Evolutionary conservation across 1,140 invertebrate species (phyloP).

Genomic region (Bursaphelenchus mucronatus): DNA sequence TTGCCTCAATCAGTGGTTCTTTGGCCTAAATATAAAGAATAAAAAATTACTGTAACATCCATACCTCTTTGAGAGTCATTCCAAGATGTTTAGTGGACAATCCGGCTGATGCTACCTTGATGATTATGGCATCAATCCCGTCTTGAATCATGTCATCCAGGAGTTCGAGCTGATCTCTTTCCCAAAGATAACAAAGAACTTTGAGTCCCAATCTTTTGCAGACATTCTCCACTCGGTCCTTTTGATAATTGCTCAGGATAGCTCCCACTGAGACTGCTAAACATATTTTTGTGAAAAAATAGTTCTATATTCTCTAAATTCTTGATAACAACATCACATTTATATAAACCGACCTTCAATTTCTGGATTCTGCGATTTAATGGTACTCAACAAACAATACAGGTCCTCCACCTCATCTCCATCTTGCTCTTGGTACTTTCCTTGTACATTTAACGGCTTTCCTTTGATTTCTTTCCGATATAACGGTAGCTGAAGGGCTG

Average conservation of each 20-base stretch:
- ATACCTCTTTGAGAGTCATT: slow-evolving; percentile 74
- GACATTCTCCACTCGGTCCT: slow-evolving; percentile 94
- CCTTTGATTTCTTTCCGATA: slow-evolving; percentile 76
- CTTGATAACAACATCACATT: slow-evolving; percentile 8
- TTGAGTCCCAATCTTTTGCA: slow-evolving; percentile 82
- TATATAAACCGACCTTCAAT: slow-evolving; percentile 45
- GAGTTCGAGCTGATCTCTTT: slow-evolving; percentile 83
- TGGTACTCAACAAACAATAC: slow-evolving; percentile 74
- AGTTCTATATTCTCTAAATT: slow-evolving; percentile 7
- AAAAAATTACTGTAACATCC: slow-evolving; percentile 12
- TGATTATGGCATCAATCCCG: slow-evolving; percentile 84
- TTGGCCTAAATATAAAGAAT: slow-evolving; percentile 67
- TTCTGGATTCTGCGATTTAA: slow-evolving; percentile 70
- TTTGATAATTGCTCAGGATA: slow-evolving; percentile 94
- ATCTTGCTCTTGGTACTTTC: slow-evolving; percentile 76
- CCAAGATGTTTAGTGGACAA: slow-evolving; percentile 84
- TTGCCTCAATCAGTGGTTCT: slow-evolving; percentile 61
- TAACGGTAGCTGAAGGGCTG: slow-evolving; percentile 86
- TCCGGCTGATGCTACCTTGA: slow-evolving; percentile 71
- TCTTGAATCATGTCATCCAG: slow-evolving; percentile 83
- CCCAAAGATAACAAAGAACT: slow-evolving; percentile 86
- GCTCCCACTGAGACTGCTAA: slow-evolving; percentile 92
- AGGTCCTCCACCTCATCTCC: slow-evolving; percentile 99
- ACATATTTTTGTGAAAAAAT: slow-evolving; percentile 28
- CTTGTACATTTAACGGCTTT: slow-evolving; percentile 70